Evolutionary conservation across 2,888 invertebrate species (phyloP).

Genomic region (Lissonota sp.): DNA sequence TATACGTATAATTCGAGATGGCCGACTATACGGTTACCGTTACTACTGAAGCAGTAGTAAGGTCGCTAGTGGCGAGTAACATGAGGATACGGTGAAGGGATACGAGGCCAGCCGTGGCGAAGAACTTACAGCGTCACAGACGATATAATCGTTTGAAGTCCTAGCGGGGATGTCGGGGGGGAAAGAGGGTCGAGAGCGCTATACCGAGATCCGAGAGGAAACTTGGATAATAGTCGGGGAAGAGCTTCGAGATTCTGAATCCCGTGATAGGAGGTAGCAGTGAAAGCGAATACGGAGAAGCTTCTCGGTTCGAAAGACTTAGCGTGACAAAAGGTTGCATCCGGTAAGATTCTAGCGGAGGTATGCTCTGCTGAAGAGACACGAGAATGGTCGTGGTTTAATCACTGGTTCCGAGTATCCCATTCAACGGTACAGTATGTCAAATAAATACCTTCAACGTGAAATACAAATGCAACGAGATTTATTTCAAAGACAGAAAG

Average conservation of each 20-base stretch:
- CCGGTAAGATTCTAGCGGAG: background rate
- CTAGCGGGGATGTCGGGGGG: conserved; percentile 3
- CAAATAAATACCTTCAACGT: too few species aligned
- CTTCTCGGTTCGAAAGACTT: conserved; percentile 9
- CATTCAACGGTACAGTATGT: too few species aligned
- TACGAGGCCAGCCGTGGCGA: conserved; percentile 1
- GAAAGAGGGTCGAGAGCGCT: conserved; percentile 26
- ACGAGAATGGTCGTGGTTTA: background rate
- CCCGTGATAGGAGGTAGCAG: conserved; percentile 22
- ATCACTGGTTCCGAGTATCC: background rate
- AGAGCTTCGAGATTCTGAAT: conserved; percentile 19
- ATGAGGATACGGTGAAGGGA: conserved; percentile 1
- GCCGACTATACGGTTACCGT: conserved; percentile 20
- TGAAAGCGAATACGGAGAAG: conserved; percentile 22
- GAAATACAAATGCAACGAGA: too few species aligned
- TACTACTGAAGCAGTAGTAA: conserved; percentile 18
- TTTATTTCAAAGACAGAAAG: too few species aligned
- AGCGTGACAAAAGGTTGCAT: background rate
- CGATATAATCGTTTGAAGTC: conserved; percentile 59
- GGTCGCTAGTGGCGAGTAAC: background rate
- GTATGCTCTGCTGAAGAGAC: background rate
- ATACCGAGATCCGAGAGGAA: conserved; percentile 30
- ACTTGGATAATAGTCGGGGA: conserved; percentile 49
- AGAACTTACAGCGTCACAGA: conserved; percentile 35
- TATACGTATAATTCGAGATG: background rate